A percentile compares a stretch with the other conserved stretches of the same genome.
Evolutionary conservation across 1,140 invertebrate genomes (phyloP).

Genomic region (Habropoda laboriosa): DNA sequence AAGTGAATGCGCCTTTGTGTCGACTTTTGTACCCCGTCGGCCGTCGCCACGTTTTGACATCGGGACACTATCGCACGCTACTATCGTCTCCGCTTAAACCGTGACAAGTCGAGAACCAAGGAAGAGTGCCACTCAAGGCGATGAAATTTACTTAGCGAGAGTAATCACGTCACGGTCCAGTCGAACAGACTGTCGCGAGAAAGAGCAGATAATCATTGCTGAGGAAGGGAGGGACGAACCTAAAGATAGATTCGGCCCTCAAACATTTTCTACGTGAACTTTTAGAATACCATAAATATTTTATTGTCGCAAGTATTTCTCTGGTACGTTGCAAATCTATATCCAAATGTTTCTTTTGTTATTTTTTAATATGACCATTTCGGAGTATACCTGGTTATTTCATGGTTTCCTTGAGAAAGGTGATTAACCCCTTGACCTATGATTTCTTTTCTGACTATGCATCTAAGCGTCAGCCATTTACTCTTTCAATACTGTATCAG

Average conservation of each 20-base stretch:
- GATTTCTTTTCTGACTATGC: too few species aligned
- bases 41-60: conserved; percentile 51
- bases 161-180: conserved; percentile 63
- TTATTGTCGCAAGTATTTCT: too few species aligned
- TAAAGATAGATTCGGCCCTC: background rate
- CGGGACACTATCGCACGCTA: conserved; percentile 32
- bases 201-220: background rate
- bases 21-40: conserved; percentile 34
- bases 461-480: too few species aligned
- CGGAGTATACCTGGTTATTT: too few species aligned
- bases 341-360: too few species aligned
- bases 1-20: conserved; percentile 48
- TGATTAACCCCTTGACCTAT: too few species aligned
- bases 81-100: conserved; percentile 46
- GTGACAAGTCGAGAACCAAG: conserved; percentile 42
- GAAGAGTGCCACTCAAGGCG: conserved; percentile 56
- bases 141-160: conserved; percentile 68
- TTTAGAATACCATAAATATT: too few species aligned
- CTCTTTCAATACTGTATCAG: too few species aligned
- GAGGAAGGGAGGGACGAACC: background rate
- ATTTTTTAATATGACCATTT: too few species aligned
- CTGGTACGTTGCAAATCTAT: too few species aligned
- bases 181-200: conserved; percentile 42
- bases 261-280: background rate
- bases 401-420: too few species aligned